Percentiles rank a stretch among this genome's conserved stretches.
These are phyloP conservation scores for Serrognathus titanus DNA, from an alignment of 2,888 invertebrate species.

Conservation along the genomic window DNA sequence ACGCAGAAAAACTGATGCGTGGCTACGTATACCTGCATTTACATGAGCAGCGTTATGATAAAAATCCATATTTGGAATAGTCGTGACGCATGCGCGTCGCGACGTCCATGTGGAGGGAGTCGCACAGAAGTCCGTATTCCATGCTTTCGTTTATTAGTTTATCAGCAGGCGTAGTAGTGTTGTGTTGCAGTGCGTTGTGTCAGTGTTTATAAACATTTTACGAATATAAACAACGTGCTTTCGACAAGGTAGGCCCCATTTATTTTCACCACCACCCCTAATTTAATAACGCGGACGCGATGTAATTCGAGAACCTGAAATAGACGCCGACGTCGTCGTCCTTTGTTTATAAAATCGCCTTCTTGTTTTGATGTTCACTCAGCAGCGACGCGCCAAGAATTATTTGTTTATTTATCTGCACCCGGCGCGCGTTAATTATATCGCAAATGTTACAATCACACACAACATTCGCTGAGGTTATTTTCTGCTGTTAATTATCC, in stretches of 20 bases:
- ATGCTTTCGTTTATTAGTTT: background rate
- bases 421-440: too few species aligned
- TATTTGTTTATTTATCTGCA: too few species aligned
- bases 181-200: background rate
- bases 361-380: too few species aligned
- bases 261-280: too few species aligned
- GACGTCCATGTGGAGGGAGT: background rate
- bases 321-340: too few species aligned
- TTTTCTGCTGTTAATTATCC: too few species aligned
- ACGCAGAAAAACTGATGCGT: background rate
- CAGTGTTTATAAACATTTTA: background rate
- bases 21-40: slow-evolving; percentile 17
- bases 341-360: too few species aligned
- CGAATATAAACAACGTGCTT: background rate
- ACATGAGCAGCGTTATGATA: slow-evolving; percentile 23
- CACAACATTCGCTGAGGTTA: too few species aligned
- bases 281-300: too few species aligned
- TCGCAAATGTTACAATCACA: too few species aligned
- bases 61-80: slow-evolving; percentile 31
- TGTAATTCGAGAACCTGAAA: too few species aligned
- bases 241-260: background rate
- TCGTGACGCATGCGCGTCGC: slow-evolving; percentile 19
- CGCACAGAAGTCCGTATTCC: background rate
- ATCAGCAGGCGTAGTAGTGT: background rate
- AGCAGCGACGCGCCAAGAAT: too few species aligned